These are phyloP conservation scores for Petrocephalus zakoni DNA, from an alignment of 2,113 vertebrate genomes.

Conservation along the genomic window DNA sequence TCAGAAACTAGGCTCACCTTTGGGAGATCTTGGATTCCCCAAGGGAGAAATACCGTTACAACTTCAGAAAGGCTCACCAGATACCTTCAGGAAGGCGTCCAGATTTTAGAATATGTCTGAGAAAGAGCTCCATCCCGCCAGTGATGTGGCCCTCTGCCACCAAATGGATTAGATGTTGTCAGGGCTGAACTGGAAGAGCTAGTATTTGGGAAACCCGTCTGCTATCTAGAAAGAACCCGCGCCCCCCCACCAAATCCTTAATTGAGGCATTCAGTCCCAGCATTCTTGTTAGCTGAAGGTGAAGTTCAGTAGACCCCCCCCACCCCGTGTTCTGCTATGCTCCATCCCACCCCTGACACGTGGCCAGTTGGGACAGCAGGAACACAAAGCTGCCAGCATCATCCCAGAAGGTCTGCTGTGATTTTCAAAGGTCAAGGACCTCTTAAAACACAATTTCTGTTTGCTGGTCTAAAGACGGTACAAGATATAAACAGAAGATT, in stretches of 20 bases:
- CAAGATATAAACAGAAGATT: not conserved
- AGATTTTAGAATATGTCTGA: not conserved
- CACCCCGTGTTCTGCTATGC: too few species aligned
- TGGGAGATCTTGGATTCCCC: not conserved
- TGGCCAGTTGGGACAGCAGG: not conserved
- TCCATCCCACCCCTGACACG: not conserved
- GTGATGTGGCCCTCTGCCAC: not conserved
- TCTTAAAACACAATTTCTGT: not conserved
- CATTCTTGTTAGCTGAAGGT: not conserved
- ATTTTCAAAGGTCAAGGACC: not conserved
- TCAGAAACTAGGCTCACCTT: not conserved
- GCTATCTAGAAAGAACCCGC: conserved; percentile 23
- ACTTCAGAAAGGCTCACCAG: not conserved
- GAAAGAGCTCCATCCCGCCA: not conserved
- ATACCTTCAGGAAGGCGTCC: not conserved
- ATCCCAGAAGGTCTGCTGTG: not conserved
- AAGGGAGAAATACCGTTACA: not conserved
- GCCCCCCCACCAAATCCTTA: conserved; percentile 18
- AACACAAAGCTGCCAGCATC: not conserved
- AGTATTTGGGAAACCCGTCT: not conserved
- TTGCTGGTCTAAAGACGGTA: not conserved
- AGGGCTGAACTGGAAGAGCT: not conserved
- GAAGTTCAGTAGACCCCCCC: not conserved
- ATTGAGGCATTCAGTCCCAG: conserved; percentile 2
- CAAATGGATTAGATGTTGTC: not conserved